Percentiles rank a stretch among this genome's conserved stretches.
Conservation (phyloP, 2,888 invertebrate species). For the Sipha maydis region DNA sequence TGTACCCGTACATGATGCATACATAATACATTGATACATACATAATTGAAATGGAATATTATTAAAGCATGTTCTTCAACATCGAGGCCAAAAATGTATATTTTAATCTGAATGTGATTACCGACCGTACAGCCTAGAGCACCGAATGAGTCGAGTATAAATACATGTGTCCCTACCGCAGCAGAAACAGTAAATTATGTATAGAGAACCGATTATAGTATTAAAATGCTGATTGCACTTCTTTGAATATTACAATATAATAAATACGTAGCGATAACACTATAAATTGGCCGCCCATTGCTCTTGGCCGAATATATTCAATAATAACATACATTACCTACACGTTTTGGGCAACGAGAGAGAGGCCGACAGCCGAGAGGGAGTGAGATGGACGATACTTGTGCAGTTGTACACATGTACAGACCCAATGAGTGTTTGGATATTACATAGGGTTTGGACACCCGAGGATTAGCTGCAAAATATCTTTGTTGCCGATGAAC, state of each 20-base stretch:
- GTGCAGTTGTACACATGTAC: background rate
- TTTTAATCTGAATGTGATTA: background rate
- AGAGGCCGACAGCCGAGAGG: background rate
- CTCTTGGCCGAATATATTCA: background rate
- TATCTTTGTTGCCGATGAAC: too few relatives aligned
- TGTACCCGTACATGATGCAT: too few relatives aligned
- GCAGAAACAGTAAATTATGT: background rate
- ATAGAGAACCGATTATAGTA: background rate
- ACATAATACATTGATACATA: background rate
- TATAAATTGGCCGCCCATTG: background rate
- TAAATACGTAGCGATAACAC: background rate
- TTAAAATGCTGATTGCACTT: background rate
- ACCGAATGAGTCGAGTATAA: background rate
- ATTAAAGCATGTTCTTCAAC: background rate
- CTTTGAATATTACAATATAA: background rate
- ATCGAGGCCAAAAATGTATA: slow-evolving; percentile 26
- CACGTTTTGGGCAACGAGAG: background rate
- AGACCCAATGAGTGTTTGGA: background rate
- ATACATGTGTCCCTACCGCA: background rate
- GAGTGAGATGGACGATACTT: background rate
- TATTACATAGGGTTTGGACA: too few relatives aligned
- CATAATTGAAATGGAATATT: slow-evolving; percentile 20
- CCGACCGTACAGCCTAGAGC: slow-evolving; percentile 1
- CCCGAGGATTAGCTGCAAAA: too few relatives aligned
- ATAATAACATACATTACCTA: background rate